These are phyloP conservation scores for Darevskia mixta DNA, from an alignment of 2,797 vertebrate species.

Conservation along the genomic window DNA sequence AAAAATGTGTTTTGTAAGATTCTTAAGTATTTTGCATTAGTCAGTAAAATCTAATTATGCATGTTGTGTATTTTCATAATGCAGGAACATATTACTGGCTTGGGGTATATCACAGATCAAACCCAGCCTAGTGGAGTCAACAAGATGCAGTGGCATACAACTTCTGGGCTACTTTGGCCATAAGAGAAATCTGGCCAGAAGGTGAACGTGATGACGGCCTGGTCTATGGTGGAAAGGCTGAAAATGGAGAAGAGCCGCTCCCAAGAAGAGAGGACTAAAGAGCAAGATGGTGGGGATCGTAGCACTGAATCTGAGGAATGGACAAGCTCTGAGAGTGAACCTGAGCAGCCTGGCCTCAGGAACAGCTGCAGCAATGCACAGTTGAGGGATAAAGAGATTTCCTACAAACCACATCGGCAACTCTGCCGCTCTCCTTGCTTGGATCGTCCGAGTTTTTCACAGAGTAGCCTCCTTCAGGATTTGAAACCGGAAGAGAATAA, in stretches of 20 bases:
- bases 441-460: conserved; percentile 95
- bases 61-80: conserved; percentile 50
- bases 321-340: conserved; percentile 92
- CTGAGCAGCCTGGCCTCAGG: conserved; percentile 80
- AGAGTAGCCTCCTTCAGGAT: conserved; percentile 88
- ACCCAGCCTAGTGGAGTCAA: conserved; percentile 70
- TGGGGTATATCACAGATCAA: conserved; percentile 76
- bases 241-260: conserved; percentile 94
- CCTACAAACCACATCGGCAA: conserved; percentile 91
- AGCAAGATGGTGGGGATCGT: conserved; percentile 73
- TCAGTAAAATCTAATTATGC: conserved; percentile 57
- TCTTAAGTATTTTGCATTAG: conserved; percentile 43
- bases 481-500: conserved; percentile 85
- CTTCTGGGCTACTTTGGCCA: conserved; percentile 81
- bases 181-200: conserved; percentile 83
- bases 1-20: conserved; percentile 61
- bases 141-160: conserved; percentile 75
- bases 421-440: conserved; percentile 97
- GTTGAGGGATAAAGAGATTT: conserved; percentile 83
- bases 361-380: conserved; percentile 61
- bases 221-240: conserved; percentile 91
- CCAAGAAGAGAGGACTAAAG: conserved; percentile 86
- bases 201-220: conserved; percentile 92
- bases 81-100: conserved; percentile 81
- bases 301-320: conserved; percentile 89